Conservation (phyloP, 2,888 invertebrate species). For the Cheilosia variabilis region DNA sequence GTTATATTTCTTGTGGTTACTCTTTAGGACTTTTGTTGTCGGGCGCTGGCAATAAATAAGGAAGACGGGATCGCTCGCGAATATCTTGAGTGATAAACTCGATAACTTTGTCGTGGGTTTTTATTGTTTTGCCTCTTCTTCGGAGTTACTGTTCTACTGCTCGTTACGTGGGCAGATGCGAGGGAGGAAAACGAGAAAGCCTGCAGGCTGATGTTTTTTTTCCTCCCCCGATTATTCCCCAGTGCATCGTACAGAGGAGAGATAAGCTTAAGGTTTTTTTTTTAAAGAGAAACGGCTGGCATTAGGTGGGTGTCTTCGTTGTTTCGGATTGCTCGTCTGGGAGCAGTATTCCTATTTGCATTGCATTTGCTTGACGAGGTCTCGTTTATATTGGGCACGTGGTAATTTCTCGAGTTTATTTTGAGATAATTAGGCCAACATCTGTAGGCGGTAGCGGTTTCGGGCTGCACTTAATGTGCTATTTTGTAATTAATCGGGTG, state of each 20-base stretch:
- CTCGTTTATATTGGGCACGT: slow-evolving; percentile 18
- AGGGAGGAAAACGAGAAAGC: background rate
- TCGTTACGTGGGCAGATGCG: slow-evolving; percentile 24
- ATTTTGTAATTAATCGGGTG: slow-evolving; percentile 6
- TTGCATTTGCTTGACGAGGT: slow-evolving; percentile 23
- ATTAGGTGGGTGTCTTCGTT: slow-evolving; percentile 16
- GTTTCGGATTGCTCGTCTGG: slow-evolving; percentile 42
- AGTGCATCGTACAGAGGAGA: slow-evolving; percentile 58
- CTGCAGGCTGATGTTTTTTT: slow-evolving; percentile 46
- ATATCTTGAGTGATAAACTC: slow-evolving; percentile 67
- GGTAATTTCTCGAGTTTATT: slow-evolving; percentile 24
- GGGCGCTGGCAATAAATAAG: slow-evolving; percentile 48
- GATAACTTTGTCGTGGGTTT: slow-evolving; percentile 51
- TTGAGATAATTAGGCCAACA: slow-evolving; percentile 20
- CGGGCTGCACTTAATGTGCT: slow-evolving; percentile 15
- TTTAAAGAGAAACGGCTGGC: background rate
- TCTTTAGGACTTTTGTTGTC: slow-evolving; percentile 1
- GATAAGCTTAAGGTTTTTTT: slow-evolving; percentile 23
- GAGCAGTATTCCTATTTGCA: slow-evolving; percentile 23
- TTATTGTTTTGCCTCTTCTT: slow-evolving; percentile 41
- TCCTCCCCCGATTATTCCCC: slow-evolving; percentile 26
- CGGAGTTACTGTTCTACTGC: slow-evolving; percentile 36
- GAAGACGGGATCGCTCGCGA: slow-evolving; percentile 30
- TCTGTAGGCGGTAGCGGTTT: slow-evolving; percentile 1
- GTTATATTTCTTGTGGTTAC: slow-evolving; percentile 30